phyloP scores from a whole-genome alignment of 64 coral and sea anemone species.

The Acropora yongei region DNA sequence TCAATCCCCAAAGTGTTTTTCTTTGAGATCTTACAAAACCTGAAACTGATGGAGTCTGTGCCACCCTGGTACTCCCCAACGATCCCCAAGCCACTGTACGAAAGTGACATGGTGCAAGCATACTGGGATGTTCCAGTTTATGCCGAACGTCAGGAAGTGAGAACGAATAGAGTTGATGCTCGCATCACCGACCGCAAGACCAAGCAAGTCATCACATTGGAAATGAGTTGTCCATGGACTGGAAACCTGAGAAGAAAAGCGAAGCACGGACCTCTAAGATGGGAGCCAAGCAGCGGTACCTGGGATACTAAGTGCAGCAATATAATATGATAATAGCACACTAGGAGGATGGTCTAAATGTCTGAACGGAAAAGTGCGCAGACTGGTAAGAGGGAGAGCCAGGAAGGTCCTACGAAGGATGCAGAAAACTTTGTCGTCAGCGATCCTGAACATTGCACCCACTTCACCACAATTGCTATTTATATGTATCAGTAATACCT shows the following conservation, averaged over 20 bases:
- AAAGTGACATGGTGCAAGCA: background rate
- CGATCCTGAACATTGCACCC: background rate
- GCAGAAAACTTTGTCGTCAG: background rate
- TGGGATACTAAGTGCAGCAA: background rate
- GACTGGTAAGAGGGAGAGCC: background rate
- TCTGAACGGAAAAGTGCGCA: no score
- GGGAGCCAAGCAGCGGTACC: background rate
- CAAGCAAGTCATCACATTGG: background rate
- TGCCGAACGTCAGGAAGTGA: background rate
- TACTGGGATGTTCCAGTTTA: background rate
- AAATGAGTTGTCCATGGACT: constrained; percentile 8
- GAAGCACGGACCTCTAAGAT: background rate
- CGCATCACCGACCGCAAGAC: background rate
- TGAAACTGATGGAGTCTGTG: constrained; percentile 14
- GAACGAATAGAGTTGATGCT: background rate
- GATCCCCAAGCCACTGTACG: constrained; percentile 34
- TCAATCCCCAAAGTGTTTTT: constrained; percentile 30
- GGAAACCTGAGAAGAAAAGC: background rate
- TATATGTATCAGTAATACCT: no score
- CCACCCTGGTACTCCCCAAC: constrained; percentile 2
- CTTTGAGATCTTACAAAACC: constrained; percentile 12
- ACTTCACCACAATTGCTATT: background rate
- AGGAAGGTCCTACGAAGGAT: background rate
- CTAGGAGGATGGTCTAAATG: background rate
- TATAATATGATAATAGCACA: background rate